Conservation (phyloP, 2,113 vertebrate species). For the Psilopogon haemacephalus region DNA sequence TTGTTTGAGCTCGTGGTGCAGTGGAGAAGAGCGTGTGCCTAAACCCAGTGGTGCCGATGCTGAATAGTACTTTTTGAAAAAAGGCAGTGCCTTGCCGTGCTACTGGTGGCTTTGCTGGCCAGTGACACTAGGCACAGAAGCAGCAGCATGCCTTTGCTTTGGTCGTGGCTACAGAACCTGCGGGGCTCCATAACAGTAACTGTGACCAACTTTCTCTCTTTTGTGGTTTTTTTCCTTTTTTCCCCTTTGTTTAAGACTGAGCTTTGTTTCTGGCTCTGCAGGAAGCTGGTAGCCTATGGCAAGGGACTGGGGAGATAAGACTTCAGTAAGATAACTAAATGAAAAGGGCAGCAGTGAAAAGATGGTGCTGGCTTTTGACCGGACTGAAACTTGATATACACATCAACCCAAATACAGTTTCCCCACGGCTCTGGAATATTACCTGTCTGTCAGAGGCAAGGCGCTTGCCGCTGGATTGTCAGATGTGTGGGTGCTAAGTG, state of each 20-base stretch:
- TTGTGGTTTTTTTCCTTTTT: slow-evolving; percentile 45
- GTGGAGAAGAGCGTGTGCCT: background rate
- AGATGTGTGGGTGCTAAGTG: background rate
- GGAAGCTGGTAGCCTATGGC: slow-evolving; percentile 65
- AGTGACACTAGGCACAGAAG: slow-evolving; percentile 54
- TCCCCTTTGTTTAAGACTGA: slow-evolving; percentile 59
- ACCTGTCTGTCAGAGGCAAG: background rate
- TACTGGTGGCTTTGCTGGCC: slow-evolving; percentile 53
- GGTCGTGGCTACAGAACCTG: slow-evolving; percentile 36
- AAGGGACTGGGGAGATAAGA: slow-evolving; percentile 64
- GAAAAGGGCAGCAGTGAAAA: slow-evolving; percentile 71
- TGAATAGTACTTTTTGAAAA: background rate
- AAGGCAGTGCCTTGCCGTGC: slow-evolving; percentile 30
- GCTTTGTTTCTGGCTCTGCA: slow-evolving; percentile 66
- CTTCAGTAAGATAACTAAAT: slow-evolving; percentile 65
- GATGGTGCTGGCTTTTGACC: slow-evolving; percentile 60
- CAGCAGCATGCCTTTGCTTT: slow-evolving; percentile 57
- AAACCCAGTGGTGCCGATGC: background rate
- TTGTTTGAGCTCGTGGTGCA: background rate
- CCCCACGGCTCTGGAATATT: slow-evolving; percentile 1
- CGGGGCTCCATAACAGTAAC: slow-evolving; percentile 55
- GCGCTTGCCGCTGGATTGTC: background rate
- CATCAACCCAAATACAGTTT: slow-evolving; percentile 28
- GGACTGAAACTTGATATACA: slow-evolving; percentile 48
- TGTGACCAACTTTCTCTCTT: slow-evolving; percentile 61